Conservation (phyloP, 1,140 invertebrate species). For the Platyscapa corneri region DNA sequence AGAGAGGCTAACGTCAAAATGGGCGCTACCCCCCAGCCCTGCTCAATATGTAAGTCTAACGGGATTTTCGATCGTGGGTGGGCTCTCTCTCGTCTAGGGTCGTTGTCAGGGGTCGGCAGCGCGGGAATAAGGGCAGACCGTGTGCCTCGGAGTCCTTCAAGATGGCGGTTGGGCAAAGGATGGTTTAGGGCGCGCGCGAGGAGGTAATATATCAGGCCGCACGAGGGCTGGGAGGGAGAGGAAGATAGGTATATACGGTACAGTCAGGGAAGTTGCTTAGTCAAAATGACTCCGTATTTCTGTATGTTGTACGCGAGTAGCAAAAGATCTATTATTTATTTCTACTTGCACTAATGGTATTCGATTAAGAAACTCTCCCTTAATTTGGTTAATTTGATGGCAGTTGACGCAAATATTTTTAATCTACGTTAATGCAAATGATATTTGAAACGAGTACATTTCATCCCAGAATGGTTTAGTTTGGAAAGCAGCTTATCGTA, state of each 20-base stretch:
- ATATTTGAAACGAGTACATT: no score
- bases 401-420: no score
- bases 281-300: conserved; percentile 41
- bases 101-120: conserved; percentile 38
- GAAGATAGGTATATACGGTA: background rate
- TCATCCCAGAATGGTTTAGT: background rate
- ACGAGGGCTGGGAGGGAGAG: conserved; percentile 23
- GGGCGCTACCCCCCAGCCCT: conserved; percentile 70
- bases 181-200: conserved; percentile 67
- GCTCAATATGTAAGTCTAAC: conserved; percentile 71
- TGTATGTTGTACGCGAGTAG: background rate
- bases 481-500: background rate
- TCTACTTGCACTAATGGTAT: background rate
- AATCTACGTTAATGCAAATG: no score
- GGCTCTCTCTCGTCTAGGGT: conserved; percentile 47
- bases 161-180: conserved; percentile 73
- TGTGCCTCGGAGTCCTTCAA: conserved; percentile 68
- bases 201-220: conserved; percentile 71
- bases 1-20: conserved; percentile 68
- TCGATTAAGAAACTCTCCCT: background rate
- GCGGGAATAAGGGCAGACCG: background rate
- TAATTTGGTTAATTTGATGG: background rate
- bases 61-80: conserved; percentile 74
- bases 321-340: background rate
- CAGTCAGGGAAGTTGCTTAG: conserved; percentile 39